Percentiles rank a stretch among this genome's conserved stretches.
phyloP scores from a whole-genome alignment of 2,113 vertebrate species.

The Athene cunicularia region DNA sequence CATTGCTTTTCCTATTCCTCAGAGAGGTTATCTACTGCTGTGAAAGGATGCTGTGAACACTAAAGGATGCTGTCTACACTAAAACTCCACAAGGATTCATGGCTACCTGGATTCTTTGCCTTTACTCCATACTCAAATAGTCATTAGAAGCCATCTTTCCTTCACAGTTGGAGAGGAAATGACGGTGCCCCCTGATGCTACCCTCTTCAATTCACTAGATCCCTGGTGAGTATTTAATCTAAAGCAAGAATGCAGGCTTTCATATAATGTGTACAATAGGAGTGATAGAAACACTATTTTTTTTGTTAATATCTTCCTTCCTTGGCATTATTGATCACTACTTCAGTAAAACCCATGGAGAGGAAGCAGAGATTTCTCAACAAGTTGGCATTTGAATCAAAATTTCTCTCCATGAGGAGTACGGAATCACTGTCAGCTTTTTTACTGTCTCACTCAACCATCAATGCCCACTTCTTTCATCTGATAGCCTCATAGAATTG shows the following conservation, averaged over 20 bases:
- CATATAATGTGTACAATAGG: not conserved
- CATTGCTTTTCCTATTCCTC: not conserved
- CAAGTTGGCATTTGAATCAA: not conserved
- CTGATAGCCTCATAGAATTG: not conserved
- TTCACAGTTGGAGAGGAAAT: not conserved
- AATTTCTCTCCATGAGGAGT: accelerated
- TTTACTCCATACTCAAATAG: not conserved
- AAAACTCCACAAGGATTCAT: not conserved
- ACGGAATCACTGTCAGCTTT: not conserved
- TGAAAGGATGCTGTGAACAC: not conserved
- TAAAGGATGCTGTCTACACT: too few relatives aligned
- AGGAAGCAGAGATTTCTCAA: not conserved
- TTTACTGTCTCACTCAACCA: not conserved
- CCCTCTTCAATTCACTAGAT: not conserved
- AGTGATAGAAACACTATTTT: not conserved
- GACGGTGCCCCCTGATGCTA: not conserved
- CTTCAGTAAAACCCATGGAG: not conserved
- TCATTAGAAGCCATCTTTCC: not conserved
- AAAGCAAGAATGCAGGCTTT: not conserved
- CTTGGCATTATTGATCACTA: not conserved
- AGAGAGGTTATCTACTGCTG: not conserved
- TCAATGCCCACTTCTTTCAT: not conserved
- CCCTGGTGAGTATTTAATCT: not conserved
- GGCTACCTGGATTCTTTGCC: not conserved
- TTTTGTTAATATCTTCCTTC: not conserved